These are phyloP conservation scores for Apistogramma diplotaenia DNA, from an alignment of 2,113 vertebrate genomes.

Conservation along the genomic window DNA sequence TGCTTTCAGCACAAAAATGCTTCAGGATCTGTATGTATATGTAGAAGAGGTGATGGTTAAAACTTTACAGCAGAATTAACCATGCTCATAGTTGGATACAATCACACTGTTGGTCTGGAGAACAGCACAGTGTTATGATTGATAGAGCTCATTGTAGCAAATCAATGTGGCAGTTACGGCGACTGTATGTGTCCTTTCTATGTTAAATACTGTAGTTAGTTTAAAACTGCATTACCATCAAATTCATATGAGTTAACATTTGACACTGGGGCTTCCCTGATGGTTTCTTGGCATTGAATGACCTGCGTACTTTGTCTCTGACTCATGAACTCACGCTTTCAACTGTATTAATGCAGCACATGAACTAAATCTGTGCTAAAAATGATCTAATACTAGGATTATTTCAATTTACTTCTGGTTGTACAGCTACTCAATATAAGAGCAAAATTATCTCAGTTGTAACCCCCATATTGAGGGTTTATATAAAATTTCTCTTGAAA, in stretches of 20 bases:
- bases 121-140: too few relatives aligned
- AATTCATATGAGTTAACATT: neutral
- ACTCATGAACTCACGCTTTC: neutral
- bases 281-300: neutral
- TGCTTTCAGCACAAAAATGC: neutral
- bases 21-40: neutral
- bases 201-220: neutral
- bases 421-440: neutral
- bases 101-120: neutral
- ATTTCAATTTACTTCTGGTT: neutral
- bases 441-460: neutral
- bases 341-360: neutral
- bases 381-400: neutral
- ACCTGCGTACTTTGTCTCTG: neutral
- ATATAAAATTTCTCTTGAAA: too few relatives aligned
- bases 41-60: neutral
- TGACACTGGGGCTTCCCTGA: neutral
- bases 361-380: neutral
- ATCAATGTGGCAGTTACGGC: neutral
- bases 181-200: neutral
- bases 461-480: too few relatives aligned
- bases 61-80: neutral
- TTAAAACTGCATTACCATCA: neutral
- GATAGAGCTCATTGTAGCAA: neutral
- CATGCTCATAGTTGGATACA: neutral